A percentile compares a stretch with the other conserved stretches of the same genome.
Conservation (phyloP, 2,888 invertebrate species). For the Phyllotreta cruciferae region DNA sequence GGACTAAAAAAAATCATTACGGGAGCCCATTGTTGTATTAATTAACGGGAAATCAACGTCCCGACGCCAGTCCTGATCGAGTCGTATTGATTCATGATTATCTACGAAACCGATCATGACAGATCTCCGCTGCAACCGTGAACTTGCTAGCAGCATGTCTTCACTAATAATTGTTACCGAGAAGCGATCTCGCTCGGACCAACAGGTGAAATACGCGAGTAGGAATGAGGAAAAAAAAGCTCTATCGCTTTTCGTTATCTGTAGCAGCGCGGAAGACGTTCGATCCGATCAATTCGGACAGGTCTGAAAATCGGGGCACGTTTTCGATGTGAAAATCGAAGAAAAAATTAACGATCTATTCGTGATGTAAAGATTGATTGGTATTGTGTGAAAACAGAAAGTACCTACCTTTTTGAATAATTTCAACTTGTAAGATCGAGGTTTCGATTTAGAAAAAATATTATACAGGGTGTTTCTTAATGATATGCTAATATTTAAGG, state of each 20-base stretch:
- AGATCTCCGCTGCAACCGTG: constrained; percentile 6
- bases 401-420: no score
- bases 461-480: no score
- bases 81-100: constrained; percentile 6
- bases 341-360: no score
- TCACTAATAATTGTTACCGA: not conserved
- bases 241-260: constrained; percentile 5
- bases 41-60: not conserved
- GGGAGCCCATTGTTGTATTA: no score
- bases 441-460: no score
- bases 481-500: no score
- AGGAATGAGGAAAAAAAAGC: not conserved
- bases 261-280: not conserved
- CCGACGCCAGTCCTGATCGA: constrained; percentile 1
- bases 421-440: no score
- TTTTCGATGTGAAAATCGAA: not conserved
- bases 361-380: no score
- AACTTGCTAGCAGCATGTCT: not conserved
- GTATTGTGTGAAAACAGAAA: no score
- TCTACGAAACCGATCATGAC: constrained; percentile 9
- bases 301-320: constrained; percentile 6
- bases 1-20: no score
- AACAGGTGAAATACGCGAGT: constrained; percentile 4
- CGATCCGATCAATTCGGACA: constrained; percentile 9
- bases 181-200: constrained; percentile 3